Percentiles rank a stretch among this genome's conserved stretches.
These are phyloP conservation scores for Sesamia nonagrioides DNA, from an alignment of 1,140 invertebrate genomes.

Conservation along the genomic window DNA sequence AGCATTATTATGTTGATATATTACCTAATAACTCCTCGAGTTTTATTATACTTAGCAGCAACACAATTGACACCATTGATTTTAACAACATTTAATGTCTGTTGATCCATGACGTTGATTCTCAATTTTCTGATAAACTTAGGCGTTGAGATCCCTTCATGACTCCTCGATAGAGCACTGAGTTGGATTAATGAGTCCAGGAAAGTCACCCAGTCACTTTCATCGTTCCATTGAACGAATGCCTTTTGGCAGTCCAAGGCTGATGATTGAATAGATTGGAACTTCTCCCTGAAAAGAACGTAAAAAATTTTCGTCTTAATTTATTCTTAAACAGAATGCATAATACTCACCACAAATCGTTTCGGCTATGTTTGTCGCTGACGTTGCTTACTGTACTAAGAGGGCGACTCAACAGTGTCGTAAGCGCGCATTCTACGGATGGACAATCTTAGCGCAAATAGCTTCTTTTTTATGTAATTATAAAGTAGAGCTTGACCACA, in stretches of 20 bases:
- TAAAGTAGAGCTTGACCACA: no score
- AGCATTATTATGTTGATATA: no score
- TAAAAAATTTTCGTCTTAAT: no score
- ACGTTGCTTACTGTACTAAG: no score
- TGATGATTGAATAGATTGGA: conserved; percentile 49
- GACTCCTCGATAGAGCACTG: conserved; percentile 45
- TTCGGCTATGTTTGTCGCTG: no score
- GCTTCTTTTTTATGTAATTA: no score
- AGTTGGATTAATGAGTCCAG: conserved; percentile 60
- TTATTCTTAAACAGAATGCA: no score
- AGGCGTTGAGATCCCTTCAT: conserved; percentile 50
- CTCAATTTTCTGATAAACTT: conserved; percentile 56
- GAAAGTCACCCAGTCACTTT: conserved; percentile 55
- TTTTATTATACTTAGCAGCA: not conserved
- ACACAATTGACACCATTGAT: conserved; percentile 27
- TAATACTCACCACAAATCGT: no score
- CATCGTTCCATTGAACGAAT: conserved; percentile 48
- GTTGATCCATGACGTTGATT: conserved; percentile 51
- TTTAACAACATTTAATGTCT: not conserved
- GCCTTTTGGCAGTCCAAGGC: conserved; percentile 43
- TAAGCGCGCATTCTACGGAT: no score
- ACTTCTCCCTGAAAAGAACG: conserved; percentile 52
- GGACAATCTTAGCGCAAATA: no score
- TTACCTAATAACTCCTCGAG: conserved; percentile 38
- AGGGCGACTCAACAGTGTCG: no score